These are phyloP conservation scores for Sebastes matsubarae DNA, from an alignment of 2,797 vertebrate species.

Conservation along the genomic window DNA sequence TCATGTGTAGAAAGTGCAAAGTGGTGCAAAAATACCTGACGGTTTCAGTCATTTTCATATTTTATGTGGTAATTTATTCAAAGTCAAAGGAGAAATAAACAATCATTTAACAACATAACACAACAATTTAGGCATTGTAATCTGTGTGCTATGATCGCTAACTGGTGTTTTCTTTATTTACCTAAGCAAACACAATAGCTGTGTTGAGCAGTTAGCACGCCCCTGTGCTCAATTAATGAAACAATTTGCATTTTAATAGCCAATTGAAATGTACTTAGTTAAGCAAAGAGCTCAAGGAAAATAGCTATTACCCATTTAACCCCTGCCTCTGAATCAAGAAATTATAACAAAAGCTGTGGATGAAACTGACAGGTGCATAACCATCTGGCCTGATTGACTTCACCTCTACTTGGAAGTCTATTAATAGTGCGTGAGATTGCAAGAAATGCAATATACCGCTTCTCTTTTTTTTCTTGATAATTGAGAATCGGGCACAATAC, in stretches of 20 bases:
- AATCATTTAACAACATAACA: slow-evolving; percentile 12
- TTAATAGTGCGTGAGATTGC: background rate
- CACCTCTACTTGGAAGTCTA: slow-evolving; percentile 12
- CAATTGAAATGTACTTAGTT: slow-evolving; percentile 72
- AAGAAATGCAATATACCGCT: background rate
- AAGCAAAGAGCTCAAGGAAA: slow-evolving; percentile 68
- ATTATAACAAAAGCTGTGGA: slow-evolving; percentile 31
- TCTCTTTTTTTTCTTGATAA: background rate
- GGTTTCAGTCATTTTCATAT: background rate
- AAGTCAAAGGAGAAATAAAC: slow-evolving; percentile 16
- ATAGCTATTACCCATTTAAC: slow-evolving; percentile 56
- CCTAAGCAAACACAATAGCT: slow-evolving; percentile 65
- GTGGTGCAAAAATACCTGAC: background rate
- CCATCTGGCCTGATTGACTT: slow-evolving; percentile 34
- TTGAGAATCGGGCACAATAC: slow-evolving; percentile 1
- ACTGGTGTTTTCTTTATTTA: slow-evolving; percentile 65
- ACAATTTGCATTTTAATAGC: slow-evolving; percentile 81
- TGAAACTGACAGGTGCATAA: slow-evolving; percentile 47
- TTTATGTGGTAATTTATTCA: background rate
- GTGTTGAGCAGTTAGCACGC: slow-evolving; percentile 60
- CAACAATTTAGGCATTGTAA: slow-evolving; percentile 26
- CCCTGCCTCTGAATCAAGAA: slow-evolving; percentile 36
- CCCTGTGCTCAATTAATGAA: slow-evolving; percentile 73
- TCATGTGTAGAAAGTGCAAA: background rate
- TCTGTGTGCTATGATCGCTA: slow-evolving; percentile 50